Evolutionary conservation across 2,797 vertebrate species (phyloP).

Genomic region (Tokudaia muenninki): DNA sequence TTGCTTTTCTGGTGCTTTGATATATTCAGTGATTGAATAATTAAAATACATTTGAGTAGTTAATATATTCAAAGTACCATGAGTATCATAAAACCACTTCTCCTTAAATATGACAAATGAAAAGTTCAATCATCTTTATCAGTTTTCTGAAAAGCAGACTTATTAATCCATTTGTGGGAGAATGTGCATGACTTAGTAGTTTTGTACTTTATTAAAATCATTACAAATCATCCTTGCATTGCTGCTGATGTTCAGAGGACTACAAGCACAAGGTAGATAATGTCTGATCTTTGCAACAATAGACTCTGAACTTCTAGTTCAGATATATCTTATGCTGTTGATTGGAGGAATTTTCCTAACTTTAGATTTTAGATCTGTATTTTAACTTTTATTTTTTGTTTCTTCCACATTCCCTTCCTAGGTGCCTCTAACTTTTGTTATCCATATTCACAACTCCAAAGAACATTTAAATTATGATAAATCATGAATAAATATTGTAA

Average conservation of each 20-base stretch:
- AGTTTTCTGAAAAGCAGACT: slow-evolving; percentile 38
- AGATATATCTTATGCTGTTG: neutral
- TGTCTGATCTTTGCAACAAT: slow-evolving; percentile 39
- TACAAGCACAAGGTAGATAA: neutral
- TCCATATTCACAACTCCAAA: slow-evolving; percentile 30
- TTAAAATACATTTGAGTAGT: slow-evolving; percentile 28
- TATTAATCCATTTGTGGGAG: neutral
- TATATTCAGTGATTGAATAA: slow-evolving; percentile 25
- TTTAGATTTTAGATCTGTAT: neutral
- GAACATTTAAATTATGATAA: slow-evolving; percentile 41
- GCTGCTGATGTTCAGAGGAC: slow-evolving; percentile 17
- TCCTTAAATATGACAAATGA: neutral
- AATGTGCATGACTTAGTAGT: neutral
- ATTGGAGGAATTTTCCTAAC: slow-evolving; percentile 39
- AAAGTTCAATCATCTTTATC: slow-evolving; percentile 11
- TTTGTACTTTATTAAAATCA: slow-evolving; percentile 34
- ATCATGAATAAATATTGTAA: slow-evolving; percentile 56
- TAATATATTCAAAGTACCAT: slow-evolving; percentile 46
- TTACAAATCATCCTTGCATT: slow-evolving; percentile 50
- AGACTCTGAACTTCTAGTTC: slow-evolving; percentile 42
- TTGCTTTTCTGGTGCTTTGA: neutral
- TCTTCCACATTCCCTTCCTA: neutral
- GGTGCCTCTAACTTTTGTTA: neutral
- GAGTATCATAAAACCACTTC: slow-evolving; percentile 40
- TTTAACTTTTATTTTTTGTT: neutral